phyloP scores from a whole-genome alignment of 2,113 vertebrate genomes.

The Sinocyclocheilus anshuiensis region DNA sequence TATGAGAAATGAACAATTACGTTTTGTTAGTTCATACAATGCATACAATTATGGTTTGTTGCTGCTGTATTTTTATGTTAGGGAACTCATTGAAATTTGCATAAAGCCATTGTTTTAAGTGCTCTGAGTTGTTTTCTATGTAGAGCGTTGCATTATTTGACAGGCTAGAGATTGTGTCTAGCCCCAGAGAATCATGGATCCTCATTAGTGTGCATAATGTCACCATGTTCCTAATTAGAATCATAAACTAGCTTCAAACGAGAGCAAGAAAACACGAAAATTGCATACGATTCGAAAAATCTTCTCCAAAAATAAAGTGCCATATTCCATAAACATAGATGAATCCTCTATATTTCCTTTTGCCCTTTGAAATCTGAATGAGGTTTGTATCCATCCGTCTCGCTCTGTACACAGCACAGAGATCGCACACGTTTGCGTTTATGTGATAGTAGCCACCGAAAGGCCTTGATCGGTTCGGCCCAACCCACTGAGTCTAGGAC shows the following conservation, averaged over 20 bases:
- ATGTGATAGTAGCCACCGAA: slow-evolving; percentile 19
- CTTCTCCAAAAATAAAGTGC: slow-evolving; percentile 64
- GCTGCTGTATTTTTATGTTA: slow-evolving; percentile 23
- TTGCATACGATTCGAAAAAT: slow-evolving; percentile 56
- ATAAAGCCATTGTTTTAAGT: slow-evolving; percentile 47
- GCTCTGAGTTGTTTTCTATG: slow-evolving; percentile 42
- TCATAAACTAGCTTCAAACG: slow-evolving; percentile 45
- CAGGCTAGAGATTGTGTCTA: not conserved
- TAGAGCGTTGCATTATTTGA: slow-evolving; percentile 29
- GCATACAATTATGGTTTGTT: not conserved
- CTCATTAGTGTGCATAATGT: slow-evolving; percentile 41
- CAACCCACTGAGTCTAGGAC: slow-evolving; percentile 31
- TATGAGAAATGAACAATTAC: slow-evolving; percentile 8
- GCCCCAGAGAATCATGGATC: slow-evolving; percentile 33
- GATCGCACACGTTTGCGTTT: slow-evolving; percentile 37
- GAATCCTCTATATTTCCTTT: slow-evolving; percentile 9
- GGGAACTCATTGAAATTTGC: slow-evolving; percentile 41
- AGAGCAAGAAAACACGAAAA: slow-evolving; percentile 41
- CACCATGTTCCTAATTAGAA: slow-evolving; percentile 36
- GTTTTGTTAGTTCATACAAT: not conserved
- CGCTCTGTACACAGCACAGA: slow-evolving; percentile 37
- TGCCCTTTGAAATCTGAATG: slow-evolving; percentile 31
- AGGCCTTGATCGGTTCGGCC: slow-evolving; percentile 25
- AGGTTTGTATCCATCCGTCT: slow-evolving; percentile 23
- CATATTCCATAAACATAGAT: slow-evolving; percentile 44